Base-by-base conservation (phyloP, 1,140 invertebrate species). In the Octopus sinensis region DNA sequence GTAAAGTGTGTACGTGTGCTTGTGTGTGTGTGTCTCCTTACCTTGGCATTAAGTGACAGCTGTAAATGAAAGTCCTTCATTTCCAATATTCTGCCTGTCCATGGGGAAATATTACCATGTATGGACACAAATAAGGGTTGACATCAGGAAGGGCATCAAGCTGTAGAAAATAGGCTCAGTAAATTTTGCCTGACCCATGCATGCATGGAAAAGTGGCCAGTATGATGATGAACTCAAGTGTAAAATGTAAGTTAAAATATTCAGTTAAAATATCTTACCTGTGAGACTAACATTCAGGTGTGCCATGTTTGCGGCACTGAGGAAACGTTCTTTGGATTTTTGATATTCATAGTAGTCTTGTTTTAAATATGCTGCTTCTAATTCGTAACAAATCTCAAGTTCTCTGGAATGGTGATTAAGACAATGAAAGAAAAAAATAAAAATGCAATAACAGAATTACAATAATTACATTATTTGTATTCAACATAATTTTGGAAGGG, bases 281-380 rank as follows among this genome's bases (percentile, higher is more conserved):
- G 92, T 92, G 12, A 95, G 90, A 85, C 94, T 91, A 53, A 96
- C 90, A 76, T 93, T 92, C 76, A 97, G 88, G 75, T 93, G 92
- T 53, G 94, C 90, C 52, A 93, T 84, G 23, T 92, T 88, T 85
- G 92, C 92, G 1, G 94, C 94, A 81, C 91, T 90, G 43, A 93
- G 90, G 12, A 97, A 91, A 88, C 94, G 92, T 81, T 94, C 92
- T 82, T 94, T 93, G 30, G 94, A 93, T 86, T 93, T 92, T 76
- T 93, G 92, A 23, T 95, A 92, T 86, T 95, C 93, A 86, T 93
- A 94, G 88, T 95, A 96, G 75, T 93, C 91, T 13, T 95, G 90
- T 90, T 94, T 94, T 54, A 95, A 92, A 84, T 95, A 93, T 54
- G 93, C 93, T 80, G 94, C 91, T 92, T 98, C 96, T 51, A 96